phyloP scores from a whole-genome alignment of 2,797 vertebrate genomes.

The Gymnothorax reevesii region DNA sequence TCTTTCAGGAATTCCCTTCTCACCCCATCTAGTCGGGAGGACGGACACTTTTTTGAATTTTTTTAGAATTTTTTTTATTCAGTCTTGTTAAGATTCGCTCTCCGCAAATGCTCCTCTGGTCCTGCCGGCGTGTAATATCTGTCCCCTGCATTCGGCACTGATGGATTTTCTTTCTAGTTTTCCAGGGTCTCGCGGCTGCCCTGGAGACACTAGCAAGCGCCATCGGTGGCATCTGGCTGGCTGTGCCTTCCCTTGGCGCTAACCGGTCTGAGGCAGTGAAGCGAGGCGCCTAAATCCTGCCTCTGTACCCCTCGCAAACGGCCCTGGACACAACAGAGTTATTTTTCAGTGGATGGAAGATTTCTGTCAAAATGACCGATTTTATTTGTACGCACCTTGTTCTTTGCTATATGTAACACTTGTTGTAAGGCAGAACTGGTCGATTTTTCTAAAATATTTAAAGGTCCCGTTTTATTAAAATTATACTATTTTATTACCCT shows the following conservation, averaged over 20 bases:
- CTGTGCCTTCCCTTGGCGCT: slow-evolving; percentile 17
- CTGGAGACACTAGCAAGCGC: slow-evolving; percentile 23
- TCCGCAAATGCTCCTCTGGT: slow-evolving; percentile 16
- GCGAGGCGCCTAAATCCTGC: neutral
- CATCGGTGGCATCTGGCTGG: slow-evolving; percentile 30
- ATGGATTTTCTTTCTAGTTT: slow-evolving; percentile 32
- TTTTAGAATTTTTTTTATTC: too few species aligned
- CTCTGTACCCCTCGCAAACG: neutral
- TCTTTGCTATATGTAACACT: neutral
- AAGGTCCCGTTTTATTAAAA: too few species aligned
- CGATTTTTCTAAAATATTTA: slow-evolving; percentile 8
- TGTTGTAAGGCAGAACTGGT: slow-evolving; percentile 17
- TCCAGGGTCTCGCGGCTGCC: slow-evolving; percentile 19
- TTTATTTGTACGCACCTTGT: slow-evolving; percentile 9
- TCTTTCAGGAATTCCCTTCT: neutral
- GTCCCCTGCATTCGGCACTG: slow-evolving; percentile 17
- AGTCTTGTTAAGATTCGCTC: slow-evolving; percentile 41
- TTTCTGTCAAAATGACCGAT: neutral
- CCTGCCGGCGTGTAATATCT: slow-evolving; percentile 3
- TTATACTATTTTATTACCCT: too few species aligned
- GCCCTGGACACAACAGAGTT: neutral
- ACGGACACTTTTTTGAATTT: neutral
- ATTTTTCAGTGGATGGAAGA: neutral
- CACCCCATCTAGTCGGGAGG: neutral
- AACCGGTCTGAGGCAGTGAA: slow-evolving; percentile 23